phyloP scores from a whole-genome alignment of 2,113 vertebrate genomes.

The Nycticorax nycticorax region DNA sequence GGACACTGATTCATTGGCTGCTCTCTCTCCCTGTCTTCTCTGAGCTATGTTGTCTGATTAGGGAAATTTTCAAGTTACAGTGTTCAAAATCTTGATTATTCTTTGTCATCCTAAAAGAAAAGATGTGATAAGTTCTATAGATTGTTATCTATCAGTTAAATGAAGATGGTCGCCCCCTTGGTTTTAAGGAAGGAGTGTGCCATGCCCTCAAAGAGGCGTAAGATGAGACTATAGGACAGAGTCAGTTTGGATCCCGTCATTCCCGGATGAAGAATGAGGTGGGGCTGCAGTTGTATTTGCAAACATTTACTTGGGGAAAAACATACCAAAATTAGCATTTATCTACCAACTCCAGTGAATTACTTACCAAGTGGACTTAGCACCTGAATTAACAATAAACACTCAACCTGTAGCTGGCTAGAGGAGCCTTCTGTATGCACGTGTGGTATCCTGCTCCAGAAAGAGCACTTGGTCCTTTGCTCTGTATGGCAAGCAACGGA shows the following conservation, averaged over 20 bases:
- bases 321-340: not conserved
- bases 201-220: not conserved
- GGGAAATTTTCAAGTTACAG: not conserved
- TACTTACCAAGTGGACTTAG: not conserved
- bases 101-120: not conserved
- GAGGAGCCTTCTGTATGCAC: not conserved
- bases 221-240: not conserved
- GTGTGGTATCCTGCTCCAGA: not conserved
- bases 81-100: not conserved
- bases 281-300: not conserved
- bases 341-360: not conserved
- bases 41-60: not conserved
- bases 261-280: not conserved
- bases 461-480: not conserved
- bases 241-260: not conserved
- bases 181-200: not conserved
- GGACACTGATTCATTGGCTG: not conserved
- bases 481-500: not conserved
- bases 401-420: not conserved
- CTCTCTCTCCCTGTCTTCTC: not conserved
- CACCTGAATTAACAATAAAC: not conserved
- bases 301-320: not conserved
- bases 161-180: not conserved
- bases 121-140: not conserved
- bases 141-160: not conserved